A percentile compares a stretch with the other conserved stretches of the same genome.
These are phyloP conservation scores for Drosophila funebris DNA, from an alignment of 1,140 invertebrate species.

Conservation along the genomic window DNA sequence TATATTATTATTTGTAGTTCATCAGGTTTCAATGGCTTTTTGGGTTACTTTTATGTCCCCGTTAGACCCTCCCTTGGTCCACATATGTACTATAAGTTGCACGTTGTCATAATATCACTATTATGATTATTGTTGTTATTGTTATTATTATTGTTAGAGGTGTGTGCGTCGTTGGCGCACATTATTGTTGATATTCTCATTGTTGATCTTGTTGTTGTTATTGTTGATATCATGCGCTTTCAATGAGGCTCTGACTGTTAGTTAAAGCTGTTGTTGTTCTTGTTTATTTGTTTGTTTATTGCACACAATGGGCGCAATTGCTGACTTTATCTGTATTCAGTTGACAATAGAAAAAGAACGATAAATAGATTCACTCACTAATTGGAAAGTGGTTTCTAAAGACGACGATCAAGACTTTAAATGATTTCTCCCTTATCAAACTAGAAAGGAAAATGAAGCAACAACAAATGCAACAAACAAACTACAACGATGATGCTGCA, in stretches of 20 bases:
- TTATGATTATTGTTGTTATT: slow-evolving; percentile 43
- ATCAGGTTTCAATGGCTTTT: slow-evolving; percentile 43
- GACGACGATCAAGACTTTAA: not conserved
- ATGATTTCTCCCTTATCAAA: slow-evolving; percentile 29
- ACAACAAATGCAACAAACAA: slow-evolving; percentile 9
- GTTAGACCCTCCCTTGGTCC: slow-evolving; percentile 14
- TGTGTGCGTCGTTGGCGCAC: slow-evolving; percentile 13
- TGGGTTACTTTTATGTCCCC: slow-evolving; percentile 43
- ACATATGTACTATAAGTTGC: not conserved
- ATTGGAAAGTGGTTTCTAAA: slow-evolving; percentile 25
- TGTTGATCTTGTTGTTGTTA: not conserved
- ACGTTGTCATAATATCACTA: slow-evolving; percentile 31
- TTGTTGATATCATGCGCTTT: slow-evolving; percentile 26
- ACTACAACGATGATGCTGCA: slow-evolving; percentile 3
- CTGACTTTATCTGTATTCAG: slow-evolving; percentile 43
- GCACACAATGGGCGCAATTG: slow-evolving; percentile 49
- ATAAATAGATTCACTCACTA: slow-evolving; percentile 20
- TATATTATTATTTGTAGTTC: slow-evolving; percentile 7
- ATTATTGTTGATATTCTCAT: slow-evolving; percentile 23
- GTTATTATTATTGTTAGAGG: slow-evolving; percentile 29
- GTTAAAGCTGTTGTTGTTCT: slow-evolving; percentile 37
- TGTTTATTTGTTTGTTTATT: slow-evolving; percentile 60
- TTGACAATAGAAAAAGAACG: slow-evolving; percentile 41
- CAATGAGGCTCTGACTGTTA: slow-evolving; percentile 42
- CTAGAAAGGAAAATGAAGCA: slow-evolving; percentile 22